phyloP scores from a whole-genome alignment of 2,113 vertebrate species.

The Clarias gariepinus region DNA sequence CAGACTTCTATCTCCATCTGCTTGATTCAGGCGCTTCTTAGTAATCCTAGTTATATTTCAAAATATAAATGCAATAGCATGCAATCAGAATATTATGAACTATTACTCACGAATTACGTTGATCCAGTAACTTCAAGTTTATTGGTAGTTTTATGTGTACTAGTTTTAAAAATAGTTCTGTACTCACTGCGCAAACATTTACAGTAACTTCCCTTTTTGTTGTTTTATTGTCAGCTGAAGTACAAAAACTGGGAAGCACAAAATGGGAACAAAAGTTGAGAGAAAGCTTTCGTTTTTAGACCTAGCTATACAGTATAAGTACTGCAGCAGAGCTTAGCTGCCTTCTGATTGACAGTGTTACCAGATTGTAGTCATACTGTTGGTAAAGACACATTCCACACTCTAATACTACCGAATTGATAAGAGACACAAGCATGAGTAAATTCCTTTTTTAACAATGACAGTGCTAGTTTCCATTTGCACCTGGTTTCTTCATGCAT shows the following conservation, averaged over 20 bases:
- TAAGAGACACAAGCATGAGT: background rate
- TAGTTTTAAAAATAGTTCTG: background rate
- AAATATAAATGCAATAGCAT: background rate
- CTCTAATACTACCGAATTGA: background rate
- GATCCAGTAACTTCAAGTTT: background rate
- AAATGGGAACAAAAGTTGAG: slow-evolving; percentile 51
- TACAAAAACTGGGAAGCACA: slow-evolving; percentile 62
- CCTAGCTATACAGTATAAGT: slow-evolving; percentile 5
- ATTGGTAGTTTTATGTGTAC: background rate
- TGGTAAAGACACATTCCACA: background rate
- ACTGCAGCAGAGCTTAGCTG: background rate
- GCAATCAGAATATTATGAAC: background rate
- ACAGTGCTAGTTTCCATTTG: background rate
- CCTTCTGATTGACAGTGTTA: background rate
- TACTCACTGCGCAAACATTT: background rate
- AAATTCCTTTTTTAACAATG: background rate
- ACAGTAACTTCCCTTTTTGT: slow-evolving; percentile 45
- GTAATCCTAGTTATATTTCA: background rate
- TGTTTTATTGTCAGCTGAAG: slow-evolving; percentile 46
- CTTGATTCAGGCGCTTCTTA: background rate
- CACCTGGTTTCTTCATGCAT: background rate
- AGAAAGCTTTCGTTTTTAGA: slow-evolving; percentile 52
- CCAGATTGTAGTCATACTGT: background rate
- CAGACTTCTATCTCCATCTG: background rate
- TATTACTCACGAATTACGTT: background rate